Evolutionary conservation across 2,797 vertebrate species (phyloP).

Genomic region (Macroramphosus scolopax): DNA sequence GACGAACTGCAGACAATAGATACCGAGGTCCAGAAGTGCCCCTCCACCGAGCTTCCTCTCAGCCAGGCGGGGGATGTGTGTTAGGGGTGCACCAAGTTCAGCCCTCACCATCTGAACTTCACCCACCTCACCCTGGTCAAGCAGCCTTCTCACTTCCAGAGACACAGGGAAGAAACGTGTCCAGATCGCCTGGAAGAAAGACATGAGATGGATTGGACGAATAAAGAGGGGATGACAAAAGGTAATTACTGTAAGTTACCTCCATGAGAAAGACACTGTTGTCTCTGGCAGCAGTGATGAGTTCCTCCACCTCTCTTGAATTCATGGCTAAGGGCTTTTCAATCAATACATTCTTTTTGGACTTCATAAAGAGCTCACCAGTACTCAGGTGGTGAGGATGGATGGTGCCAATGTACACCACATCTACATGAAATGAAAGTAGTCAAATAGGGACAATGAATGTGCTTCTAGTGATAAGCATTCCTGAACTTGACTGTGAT

Average conservation of each 20-base stretch:
- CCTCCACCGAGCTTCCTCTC: conserved; percentile 60
- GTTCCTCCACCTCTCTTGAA: conserved; percentile 50
- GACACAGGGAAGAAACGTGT: conserved; percentile 21
- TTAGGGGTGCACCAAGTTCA: conserved; percentile 52
- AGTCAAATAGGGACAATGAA: neutral
- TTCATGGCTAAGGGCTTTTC: conserved; percentile 76
- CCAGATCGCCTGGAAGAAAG: conserved; percentile 21
- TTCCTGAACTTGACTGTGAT: neutral
- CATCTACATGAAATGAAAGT: neutral
- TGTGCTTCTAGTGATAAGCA: neutral
- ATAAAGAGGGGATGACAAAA: neutral
- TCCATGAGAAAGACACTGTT: conserved; percentile 33
- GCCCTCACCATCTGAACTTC: conserved; percentile 59
- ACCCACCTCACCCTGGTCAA: conserved; percentile 52
- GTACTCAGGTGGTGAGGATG: conserved; percentile 16
- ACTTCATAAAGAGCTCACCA: conserved; percentile 24
- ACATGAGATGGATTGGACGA: neutral
- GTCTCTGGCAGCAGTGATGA: conserved; percentile 34
- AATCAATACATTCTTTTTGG: conserved; percentile 66
- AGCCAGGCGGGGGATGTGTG: neutral
- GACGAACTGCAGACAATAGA: conserved; percentile 71
- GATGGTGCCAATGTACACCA: conserved; percentile 17
- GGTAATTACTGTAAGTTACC: conserved; percentile 2
- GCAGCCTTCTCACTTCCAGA: conserved; percentile 29
- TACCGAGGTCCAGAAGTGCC: conserved; percentile 64